Conservation (phyloP, 2,888 invertebrate species). For the Deroplatys truncata region DNA sequence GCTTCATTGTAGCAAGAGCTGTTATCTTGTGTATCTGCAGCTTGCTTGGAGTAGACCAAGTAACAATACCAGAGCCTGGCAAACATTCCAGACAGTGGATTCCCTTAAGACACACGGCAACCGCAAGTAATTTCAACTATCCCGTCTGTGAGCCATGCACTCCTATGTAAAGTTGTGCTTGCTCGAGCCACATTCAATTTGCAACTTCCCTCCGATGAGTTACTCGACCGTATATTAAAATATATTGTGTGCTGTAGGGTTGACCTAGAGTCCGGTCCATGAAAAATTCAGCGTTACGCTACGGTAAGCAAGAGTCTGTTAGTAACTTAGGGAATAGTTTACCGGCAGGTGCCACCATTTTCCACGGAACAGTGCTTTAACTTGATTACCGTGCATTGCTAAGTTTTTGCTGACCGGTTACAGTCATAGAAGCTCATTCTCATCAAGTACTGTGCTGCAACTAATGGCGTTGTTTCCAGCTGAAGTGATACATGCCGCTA, state of each 20-base stretch:
- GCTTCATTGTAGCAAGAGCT: too few species aligned
- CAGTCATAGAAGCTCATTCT: not conserved
- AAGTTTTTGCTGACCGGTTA: not conserved
- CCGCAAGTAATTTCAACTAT: not conserved
- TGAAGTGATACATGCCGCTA: too few species aligned
- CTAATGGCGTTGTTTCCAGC: too few species aligned
- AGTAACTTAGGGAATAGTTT: not conserved
- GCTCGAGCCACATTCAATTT: not conserved
- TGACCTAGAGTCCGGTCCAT: not conserved
- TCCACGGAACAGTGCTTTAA: not conserved
- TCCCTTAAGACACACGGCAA: not conserved
- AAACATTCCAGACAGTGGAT: not conserved
- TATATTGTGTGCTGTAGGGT: not conserved
- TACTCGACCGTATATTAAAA: not conserved
- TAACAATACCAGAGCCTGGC: not conserved
- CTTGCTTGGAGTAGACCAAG: too few species aligned
- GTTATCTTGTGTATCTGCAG: too few species aligned
- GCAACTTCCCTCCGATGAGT: not conserved
- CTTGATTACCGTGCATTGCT: not conserved
- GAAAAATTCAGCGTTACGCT: not conserved
- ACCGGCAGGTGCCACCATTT: not conserved
- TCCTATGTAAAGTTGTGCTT: not conserved
- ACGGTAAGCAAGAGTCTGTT: not conserved
- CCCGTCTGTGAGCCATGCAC: not conserved
- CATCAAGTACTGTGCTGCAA: not conserved